Base-by-base conservation (phyloP, 64 coral and sea anemone species). In the Montipora capricornis region DNA sequence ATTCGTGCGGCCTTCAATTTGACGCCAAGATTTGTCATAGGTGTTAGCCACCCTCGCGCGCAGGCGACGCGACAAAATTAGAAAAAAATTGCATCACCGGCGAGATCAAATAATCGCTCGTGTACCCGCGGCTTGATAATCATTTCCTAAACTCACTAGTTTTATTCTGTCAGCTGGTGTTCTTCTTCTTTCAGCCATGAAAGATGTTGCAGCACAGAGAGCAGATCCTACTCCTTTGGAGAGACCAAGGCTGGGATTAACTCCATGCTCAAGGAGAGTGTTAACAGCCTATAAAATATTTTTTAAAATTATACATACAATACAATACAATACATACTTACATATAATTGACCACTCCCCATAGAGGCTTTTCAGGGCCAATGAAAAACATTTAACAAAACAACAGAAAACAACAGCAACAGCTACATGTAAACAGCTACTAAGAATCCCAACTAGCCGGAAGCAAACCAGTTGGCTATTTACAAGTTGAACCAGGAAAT, bases 171-270 rank as follows among this genome's bases (percentile, higher is more conserved):
- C 90, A 57, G 91, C 84, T 26, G 92, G 84, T 53, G 87, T 94
- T 20, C 98, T 93, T 87, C 98, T 69, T 46, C 95, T 96, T 80
- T 96, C 98, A 15, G 98, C 95, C 77, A 95, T 87, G 68, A 99
- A 99, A 4, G 98, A 96, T 15, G 95, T 94, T 37, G 98, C 85
- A 19, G 95, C 98, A 90, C 98, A 96, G 8, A 99, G 84, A 59
- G 98, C 92, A 77, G 98, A 99, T 2, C 98, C 95, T 14, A 96
- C 98, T 2, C 98, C 98, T 17, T 74, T 92, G 2, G 95, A 95
- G 16, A 99, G 89, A 46, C 88, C 52, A 11, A 99, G 78, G 61
- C 95, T 99, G 51, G 98, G 92, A 77, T 99, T 92, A 68, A 95
- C 98, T 70, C 95, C 89, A 89, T 96, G 68, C 59, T 94, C 80